Evolutionary conservation across 2,113 vertebrate species (phyloP), one percentile per base, ranked within the genome.

Genomic region (Polypterus bichir): DNA sequence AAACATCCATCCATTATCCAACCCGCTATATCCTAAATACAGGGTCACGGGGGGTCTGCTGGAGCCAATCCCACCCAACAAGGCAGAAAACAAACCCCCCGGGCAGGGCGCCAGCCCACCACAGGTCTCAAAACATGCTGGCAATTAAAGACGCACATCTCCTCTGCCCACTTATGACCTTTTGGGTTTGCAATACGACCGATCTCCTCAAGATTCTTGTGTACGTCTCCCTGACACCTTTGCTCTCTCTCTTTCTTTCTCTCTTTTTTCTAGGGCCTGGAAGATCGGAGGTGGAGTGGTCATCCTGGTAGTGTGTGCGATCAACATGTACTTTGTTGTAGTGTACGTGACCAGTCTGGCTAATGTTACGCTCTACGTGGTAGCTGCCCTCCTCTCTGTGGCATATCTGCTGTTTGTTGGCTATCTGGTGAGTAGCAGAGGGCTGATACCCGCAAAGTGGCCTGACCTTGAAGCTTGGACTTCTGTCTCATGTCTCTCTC

Each of bases 281-380:
- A 90, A 82, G 84, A 79, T 97, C 1, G 77, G 76, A 0, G 95
- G 95, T 0, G 88, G 92, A 0, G 1, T 89, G 4, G 49, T 93
- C 7, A 89, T 94, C 70, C 74, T 96, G 46, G 44, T 94, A 5
- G 73, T 97, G 70, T 97, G 92, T 59, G 68, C 75, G 62, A 97
- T 98, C 70, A 98, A 97, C 82, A 89, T 92, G 73, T 97, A 97
- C 76, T 98, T 97, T 49, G 95, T 98, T 71, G 79, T 94, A 61
- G 73, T 84, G 47, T 98, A 97, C 1, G 93, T 97, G 65, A 76
- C 78, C 3, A 60, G 80, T 0, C 77, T 98, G 6, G 73, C 88
- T 67, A 89, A 85, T 4, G 0, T 89, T 61, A 62, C 69, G 2
- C 74, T 96, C 47, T 97, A 97, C 62, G 53, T 96, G 0, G 63